Base-by-base conservation (phyloP, 2,888 invertebrate species). In the Megaustenia siamemsis region DNA sequence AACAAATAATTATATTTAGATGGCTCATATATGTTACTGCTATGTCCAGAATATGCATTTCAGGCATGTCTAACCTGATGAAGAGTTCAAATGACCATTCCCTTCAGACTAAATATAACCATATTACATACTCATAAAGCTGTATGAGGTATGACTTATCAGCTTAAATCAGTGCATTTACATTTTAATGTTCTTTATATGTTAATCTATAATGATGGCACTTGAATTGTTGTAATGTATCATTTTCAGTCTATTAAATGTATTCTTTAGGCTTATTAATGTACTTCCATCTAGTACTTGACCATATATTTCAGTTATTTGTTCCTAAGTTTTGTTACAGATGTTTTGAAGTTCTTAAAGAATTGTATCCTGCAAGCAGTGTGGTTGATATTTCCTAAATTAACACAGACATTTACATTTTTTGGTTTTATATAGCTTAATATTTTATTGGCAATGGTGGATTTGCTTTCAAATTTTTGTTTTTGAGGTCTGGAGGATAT, bases 161-260 rank as follows among this genome's bases (percentile, higher is more conserved):
- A 12, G 24, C 24, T 56, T 75, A 77, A 35, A 40, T 60, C 32
- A 77, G 32, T 60, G 76, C 76, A 77, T 77, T 77, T 77, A 77
- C 24, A 77, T 77, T 38, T 60, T 76, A 10, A 73, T 45, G 43
- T 73, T 43, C 32, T 73, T 43, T 49, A 45, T 73, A 49, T 49
- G 35, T n/a, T 18, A n/a, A 53, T 18, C 21, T 35, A 32, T 35
- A 75, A 10, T 75, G 32, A 75, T 75, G 75, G 18, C 75, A 75
- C 24, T 49, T 73, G 43, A 28, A 73, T 71, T 76, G 28, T 60
- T 40, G 40, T 60, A n/a, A 56, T 76, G 53, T 35, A 76, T 53
- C 24, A 53, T n/a, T 38, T 32, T 32, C 32, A 49, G 24, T 60
- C 24, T 40, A 40, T 56, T 60, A 53, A 53, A 24, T 28, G 56